Evolutionary conservation across 2,113 vertebrate genomes (phyloP).

Genomic region (Pituophis catenifer): DNA sequence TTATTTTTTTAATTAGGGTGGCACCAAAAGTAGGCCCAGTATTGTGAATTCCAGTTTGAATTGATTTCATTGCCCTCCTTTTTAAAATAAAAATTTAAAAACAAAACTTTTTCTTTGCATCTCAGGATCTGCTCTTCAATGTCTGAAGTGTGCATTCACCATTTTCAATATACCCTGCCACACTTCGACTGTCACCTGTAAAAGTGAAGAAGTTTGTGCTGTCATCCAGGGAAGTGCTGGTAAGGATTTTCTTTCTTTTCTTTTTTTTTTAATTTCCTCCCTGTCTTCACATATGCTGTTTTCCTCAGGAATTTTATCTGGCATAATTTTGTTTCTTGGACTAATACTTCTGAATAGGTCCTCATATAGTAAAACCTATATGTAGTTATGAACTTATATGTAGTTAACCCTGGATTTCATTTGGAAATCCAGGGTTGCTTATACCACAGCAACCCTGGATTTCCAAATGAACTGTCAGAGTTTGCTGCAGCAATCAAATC

Average conservation of each 20-base stretch:
- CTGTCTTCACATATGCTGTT: neutral
- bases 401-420: neutral
- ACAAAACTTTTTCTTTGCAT: neutral
- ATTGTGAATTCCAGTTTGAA: neutral
- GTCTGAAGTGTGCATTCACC: neutral
- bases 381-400: too few species aligned
- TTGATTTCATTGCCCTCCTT: neutral
- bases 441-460: neutral
- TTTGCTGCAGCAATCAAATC: too few species aligned
- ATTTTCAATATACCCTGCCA: neutral
- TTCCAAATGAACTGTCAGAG: neutral
- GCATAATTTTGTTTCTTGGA: neutral
- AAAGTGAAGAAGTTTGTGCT: neutral
- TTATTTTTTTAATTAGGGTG: neutral
- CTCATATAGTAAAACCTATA: too few species aligned
- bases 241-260: neutral
- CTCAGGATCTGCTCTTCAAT: slow-evolving; percentile 14
- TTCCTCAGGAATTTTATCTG: neutral
- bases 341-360: neutral
- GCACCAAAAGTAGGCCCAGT: neutral
- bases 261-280: neutral
- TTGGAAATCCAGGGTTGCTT: too few species aligned
- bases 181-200: neutral
- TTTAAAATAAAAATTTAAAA: neutral
- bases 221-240: neutral